Evolutionary conservation across 2,888 invertebrate genomes (phyloP).

Genomic region (Glyphotaelius pellucidus): DNA sequence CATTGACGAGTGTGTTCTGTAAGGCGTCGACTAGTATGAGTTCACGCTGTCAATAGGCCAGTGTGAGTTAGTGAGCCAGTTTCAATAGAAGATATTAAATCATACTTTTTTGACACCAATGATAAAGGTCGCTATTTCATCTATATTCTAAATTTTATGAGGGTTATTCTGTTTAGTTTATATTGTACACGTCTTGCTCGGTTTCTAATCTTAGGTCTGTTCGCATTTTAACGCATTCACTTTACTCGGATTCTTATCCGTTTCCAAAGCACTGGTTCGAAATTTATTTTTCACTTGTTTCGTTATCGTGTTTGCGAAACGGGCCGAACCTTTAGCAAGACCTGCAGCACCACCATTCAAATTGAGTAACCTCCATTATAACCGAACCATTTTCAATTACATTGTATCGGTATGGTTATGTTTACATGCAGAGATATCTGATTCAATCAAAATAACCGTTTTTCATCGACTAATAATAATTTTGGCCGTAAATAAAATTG

Average conservation of each 20-base stretch:
- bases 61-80: background rate
- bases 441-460: background rate
- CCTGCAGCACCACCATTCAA: background rate
- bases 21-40: background rate
- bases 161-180: background rate
- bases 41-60: background rate
- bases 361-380: slow-evolving; percentile 2
- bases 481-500: background rate
- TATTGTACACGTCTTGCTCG: too few species aligned
- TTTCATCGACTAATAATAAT: background rate
- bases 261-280: too few species aligned
- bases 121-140: background rate
- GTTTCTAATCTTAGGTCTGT: background rate
- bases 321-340: background rate
- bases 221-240: background rate
- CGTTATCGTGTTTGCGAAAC: background rate
- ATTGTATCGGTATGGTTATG: background rate
- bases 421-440: background rate
- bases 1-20: background rate
- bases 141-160: background rate
- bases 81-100: background rate
- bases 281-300: background rate
- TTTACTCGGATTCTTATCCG: background rate
- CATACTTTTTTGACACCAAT: background rate
- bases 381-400: background rate